phyloP scores from a whole-genome alignment of 2,113 vertebrate species.

The Abramis brama region DNA sequence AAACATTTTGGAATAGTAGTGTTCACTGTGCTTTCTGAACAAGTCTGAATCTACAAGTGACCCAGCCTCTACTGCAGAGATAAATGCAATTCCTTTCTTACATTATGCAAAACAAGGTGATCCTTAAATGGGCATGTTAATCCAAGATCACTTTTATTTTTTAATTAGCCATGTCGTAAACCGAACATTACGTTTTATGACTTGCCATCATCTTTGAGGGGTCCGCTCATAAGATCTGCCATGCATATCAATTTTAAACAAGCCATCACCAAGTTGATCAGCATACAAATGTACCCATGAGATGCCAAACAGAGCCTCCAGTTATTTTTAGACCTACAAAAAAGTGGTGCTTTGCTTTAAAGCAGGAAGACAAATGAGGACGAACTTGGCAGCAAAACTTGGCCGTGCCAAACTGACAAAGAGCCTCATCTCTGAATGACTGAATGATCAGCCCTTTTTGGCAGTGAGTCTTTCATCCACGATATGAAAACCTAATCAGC shows the following conservation, averaged over 20 bases:
- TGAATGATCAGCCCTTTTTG: constrained; percentile 55
- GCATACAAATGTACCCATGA: background rate
- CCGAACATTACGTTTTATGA: constrained; percentile 62
- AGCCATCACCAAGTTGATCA: constrained; percentile 25
- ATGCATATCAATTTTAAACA: constrained; percentile 9
- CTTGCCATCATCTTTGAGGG: constrained; percentile 47
- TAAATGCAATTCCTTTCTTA: constrained; percentile 55
- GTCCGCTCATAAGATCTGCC: constrained; percentile 8
- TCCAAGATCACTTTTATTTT: constrained; percentile 67
- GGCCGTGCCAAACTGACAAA: constrained; percentile 50
- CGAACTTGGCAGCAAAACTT: constrained; percentile 42
- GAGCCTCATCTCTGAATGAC: constrained; percentile 55
- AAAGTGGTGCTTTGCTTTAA: constrained; percentile 1
- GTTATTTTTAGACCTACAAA: constrained; percentile 9
- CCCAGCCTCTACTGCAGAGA: background rate
- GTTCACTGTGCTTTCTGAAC: background rate
- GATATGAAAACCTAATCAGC: constrained; percentile 76
- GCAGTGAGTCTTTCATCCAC: constrained; percentile 64
- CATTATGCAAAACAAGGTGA: constrained; percentile 44
- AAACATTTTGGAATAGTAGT: too few relatives aligned
- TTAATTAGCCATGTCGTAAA: constrained; percentile 73
- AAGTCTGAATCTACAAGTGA: background rate
- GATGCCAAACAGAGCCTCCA: background rate
- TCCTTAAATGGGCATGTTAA: constrained; percentile 58
- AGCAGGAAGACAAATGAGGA: constrained; percentile 27